A percentile compares a stretch with the other conserved stretches of the same genome.
phyloP scores from a whole-genome alignment of 2,888 invertebrate genomes.

The Drosophila atripex region DNA sequence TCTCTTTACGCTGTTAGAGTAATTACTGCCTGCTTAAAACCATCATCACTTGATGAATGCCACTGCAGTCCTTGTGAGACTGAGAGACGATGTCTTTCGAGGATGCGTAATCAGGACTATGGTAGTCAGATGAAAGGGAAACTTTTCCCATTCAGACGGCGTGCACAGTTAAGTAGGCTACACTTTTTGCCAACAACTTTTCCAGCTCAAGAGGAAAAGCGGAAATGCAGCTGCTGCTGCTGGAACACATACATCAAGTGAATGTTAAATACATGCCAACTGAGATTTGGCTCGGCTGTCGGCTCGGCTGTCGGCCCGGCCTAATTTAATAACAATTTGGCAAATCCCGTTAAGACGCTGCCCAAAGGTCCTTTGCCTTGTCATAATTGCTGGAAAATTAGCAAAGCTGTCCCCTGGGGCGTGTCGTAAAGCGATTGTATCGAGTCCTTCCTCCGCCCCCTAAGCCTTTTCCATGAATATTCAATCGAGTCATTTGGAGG shows the following conservation, averaged over 20 bases:
- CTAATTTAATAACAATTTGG: conserved; percentile 42
- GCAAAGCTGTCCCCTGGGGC: conserved; percentile 43
- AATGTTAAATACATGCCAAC: conserved; percentile 17
- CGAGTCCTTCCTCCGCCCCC: neutral
- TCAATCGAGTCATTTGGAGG: conserved; percentile 47
- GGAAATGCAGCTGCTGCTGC: conserved; percentile 16
- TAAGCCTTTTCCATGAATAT: conserved; percentile 53
- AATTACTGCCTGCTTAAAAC: conserved; percentile 42
- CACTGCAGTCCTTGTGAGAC: conserved; percentile 14
- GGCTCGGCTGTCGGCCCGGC: conserved; percentile 3
- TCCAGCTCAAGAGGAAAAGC: conserved; percentile 16
- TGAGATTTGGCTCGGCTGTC: conserved; percentile 5
- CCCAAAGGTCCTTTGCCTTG: conserved; percentile 18
- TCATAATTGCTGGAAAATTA: conserved; percentile 60
- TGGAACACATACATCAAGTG: conserved; percentile 7
- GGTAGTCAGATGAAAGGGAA: conserved; percentile 38
- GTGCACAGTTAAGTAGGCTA: conserved; percentile 33
- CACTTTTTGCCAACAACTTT: conserved; percentile 31
- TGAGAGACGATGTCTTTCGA: conserved; percentile 17
- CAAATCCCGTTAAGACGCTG: conserved; percentile 30
- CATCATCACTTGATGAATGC: conserved; percentile 51
- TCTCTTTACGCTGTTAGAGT: conserved; percentile 55
- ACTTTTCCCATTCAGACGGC: conserved; percentile 33
- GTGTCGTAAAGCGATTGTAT: conserved; percentile 15
- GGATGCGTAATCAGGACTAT: conserved; percentile 37